Evolutionary conservation across 2,888 invertebrate species (phyloP).

Genomic region (Eupsilia transversa): DNA sequence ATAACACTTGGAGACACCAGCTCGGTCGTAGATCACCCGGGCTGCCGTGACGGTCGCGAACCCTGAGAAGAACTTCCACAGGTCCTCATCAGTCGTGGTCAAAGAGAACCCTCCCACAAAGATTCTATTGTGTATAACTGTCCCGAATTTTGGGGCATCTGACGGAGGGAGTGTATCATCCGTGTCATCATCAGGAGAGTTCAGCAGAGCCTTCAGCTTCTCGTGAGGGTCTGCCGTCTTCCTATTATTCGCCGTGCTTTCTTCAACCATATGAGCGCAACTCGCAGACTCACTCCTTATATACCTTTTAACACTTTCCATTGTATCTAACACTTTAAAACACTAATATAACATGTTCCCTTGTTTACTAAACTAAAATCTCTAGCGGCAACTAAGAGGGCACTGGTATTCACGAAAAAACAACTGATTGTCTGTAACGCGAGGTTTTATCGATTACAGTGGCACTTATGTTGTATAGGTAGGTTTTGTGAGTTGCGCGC

Average conservation of each 20-base stretch:
- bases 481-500: slow-evolving; percentile 80
- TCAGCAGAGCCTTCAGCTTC: slow-evolving; percentile 86
- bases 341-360: slow-evolving; percentile 86
- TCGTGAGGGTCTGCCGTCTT: slow-evolving; percentile 87
- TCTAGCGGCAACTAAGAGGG: slow-evolving; percentile 84
- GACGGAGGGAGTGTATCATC: slow-evolving; percentile 86
- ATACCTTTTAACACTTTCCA: slow-evolving; percentile 87
- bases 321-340: slow-evolving; percentile 72
- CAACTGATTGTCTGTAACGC: slow-evolving; percentile 74
- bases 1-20: slow-evolving; percentile 98
- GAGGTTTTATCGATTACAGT: slow-evolving; percentile 75
- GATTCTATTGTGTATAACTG: slow-evolving; percentile 97
- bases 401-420: slow-evolving; percentile 80
- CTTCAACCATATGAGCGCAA: slow-evolving; percentile 89
- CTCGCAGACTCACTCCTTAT: slow-evolving; percentile 88
- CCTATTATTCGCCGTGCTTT: slow-evolving; percentile 81
- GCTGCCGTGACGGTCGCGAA: slow-evolving; percentile 97
- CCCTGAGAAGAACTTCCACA: slow-evolving; percentile 97
- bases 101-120: slow-evolving; percentile 99
- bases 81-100: slow-evolving; percentile 97
- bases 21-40: slow-evolving; percentile 98
- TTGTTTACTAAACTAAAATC: slow-evolving; percentile 88
- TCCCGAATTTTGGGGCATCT: slow-evolving; percentile 92
- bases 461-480: slow-evolving; percentile 71
- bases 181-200: slow-evolving; percentile 86